These are phyloP conservation scores for Linnaemya vulpina DNA, from an alignment of 2,888 invertebrate species.

Conservation along the genomic window DNA sequence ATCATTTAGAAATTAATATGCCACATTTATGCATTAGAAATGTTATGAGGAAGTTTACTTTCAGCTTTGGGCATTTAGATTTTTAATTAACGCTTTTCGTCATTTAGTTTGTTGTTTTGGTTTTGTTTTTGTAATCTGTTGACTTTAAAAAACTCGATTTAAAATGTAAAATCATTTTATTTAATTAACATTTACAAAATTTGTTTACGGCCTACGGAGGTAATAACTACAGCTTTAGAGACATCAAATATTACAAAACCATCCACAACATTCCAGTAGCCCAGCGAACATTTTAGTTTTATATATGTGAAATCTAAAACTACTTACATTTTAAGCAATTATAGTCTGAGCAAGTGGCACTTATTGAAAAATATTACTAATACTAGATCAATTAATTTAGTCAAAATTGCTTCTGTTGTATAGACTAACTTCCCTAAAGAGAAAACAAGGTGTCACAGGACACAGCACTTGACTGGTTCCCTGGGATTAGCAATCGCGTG, in stretches of 20 bases:
- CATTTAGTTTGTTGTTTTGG: neutral
- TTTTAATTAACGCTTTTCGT: slow-evolving; percentile 51
- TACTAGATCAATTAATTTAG: too few species aligned
- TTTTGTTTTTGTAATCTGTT: neutral
- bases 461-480: too few species aligned
- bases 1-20: slow-evolving; percentile 27
- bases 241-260: neutral
- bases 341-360: too few species aligned
- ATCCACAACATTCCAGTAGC: neutral
- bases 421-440: too few species aligned
- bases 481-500: too few species aligned
- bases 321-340: too few species aligned
- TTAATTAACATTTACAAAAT: slow-evolving; percentile 67
- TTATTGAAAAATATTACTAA: too few species aligned
- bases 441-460: too few species aligned
- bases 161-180: slow-evolving; percentile 64
- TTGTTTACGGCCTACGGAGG: slow-evolving; percentile 32
- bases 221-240: slow-evolving; percentile 16
- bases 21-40: slow-evolving; percentile 55
- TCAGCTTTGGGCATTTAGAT: slow-evolving; percentile 29
- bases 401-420: too few species aligned
- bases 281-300: neutral
- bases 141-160: neutral
- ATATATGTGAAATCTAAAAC: too few species aligned
- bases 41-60: slow-evolving; percentile 37